Evolutionary conservation across 2,797 vertebrate species (phyloP).

Genomic region (Sebastes taczanowskii): DNA sequence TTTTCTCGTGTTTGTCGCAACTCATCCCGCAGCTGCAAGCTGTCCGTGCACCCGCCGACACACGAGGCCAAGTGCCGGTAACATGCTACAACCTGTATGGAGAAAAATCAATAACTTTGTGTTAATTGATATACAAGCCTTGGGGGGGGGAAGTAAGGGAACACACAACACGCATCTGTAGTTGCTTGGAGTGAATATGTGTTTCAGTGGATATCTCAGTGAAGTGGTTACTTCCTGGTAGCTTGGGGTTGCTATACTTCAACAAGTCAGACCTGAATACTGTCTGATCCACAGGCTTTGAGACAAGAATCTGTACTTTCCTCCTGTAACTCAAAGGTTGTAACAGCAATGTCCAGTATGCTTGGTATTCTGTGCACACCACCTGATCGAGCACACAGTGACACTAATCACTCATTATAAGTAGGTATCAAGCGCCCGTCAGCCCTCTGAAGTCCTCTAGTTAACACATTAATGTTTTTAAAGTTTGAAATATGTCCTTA

Average conservation of each 20-base stretch:
- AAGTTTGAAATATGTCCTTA: neutral
- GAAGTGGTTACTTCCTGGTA: neutral
- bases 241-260: neutral
- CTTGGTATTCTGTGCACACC: neutral
- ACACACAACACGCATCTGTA: neutral
- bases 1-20: conserved; percentile 80
- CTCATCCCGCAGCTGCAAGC: conserved; percentile 79
- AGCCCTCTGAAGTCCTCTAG: neutral
- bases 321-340: neutral
- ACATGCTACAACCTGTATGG: conserved; percentile 84
- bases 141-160: neutral
- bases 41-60: conserved; percentile 82
- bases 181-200: neutral
- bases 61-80: conserved; percentile 84
- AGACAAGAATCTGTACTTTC: neutral
- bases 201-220: neutral
- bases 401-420: conserved; percentile 2
- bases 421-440: neutral
- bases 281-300: neutral
- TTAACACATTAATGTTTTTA: neutral
- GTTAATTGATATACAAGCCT: neutral
- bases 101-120: neutral
- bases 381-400: neutral
- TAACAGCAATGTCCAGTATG: neutral
- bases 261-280: neutral